These are phyloP conservation scores for Varecia variegata DNA, from an alignment of 2,797 vertebrate genomes.

Conservation along the genomic window DNA sequence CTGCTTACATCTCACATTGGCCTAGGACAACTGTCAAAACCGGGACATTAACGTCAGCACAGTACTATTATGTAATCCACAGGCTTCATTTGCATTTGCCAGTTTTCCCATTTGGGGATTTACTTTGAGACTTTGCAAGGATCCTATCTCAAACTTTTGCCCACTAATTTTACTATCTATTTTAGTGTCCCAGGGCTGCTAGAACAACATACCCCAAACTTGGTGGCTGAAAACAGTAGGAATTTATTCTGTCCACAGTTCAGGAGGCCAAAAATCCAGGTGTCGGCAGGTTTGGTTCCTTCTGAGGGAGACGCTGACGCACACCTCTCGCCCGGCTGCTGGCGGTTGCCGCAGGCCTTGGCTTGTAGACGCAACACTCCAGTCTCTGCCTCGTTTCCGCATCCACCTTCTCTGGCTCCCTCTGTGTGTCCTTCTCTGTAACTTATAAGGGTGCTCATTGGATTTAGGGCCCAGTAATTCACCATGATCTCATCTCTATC, in stretches of 20 bases:
- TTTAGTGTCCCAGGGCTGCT: neutral
- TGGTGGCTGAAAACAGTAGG: neutral
- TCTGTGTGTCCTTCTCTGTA: neutral
- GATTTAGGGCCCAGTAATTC: no score
- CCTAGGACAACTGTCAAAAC: no score
- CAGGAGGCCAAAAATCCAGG: neutral
- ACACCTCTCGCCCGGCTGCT: rapidly evolving
- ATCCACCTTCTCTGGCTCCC: neutral
- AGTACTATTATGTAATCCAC: no score
- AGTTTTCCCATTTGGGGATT: neutral
- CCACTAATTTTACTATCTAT: no score
- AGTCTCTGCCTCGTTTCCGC: no score
- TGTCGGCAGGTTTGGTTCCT: neutral
- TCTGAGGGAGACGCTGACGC: no score
- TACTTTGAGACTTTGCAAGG: neutral
- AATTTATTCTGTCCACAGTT: no score
- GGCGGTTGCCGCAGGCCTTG: rapidly evolving
- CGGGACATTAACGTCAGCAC: no score
- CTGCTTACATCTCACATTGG: no score
- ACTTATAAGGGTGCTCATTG: neutral
- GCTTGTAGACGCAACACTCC: rapidly evolving
- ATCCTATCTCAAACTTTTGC: neutral
- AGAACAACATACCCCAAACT: neutral
- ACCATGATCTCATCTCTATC: neutral
- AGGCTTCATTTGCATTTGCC: no score